Base-by-base conservation (phyloP, 2,113 vertebrate species). In the Heterotis niloticus region DNA sequence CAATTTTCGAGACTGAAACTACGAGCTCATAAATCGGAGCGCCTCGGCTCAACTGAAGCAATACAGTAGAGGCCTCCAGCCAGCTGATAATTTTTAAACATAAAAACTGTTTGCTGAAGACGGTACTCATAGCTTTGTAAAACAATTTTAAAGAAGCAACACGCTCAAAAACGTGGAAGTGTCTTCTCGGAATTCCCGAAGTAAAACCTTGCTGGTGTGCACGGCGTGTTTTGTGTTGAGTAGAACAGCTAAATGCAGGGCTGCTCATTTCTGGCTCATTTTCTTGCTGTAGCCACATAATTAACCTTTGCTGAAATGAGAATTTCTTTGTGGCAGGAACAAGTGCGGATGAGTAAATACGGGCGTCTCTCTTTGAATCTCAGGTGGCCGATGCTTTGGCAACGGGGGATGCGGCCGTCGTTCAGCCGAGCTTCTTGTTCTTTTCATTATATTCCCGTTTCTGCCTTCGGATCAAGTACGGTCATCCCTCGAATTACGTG, bases 391-490 rank as follows among this genome's bases (percentile, higher is more conserved):
- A 5, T 69, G 14, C 26, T 23, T 69, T 69, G 10, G 28, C 9
- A 5, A 34, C 5, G 26, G 28, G 13, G 65, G 23, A 26, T 1
- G 24, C 10, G 1, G n/a, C n/a, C 11, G 11, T 34, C 14, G 29
- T 5, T 34, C 67, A 69, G 1, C 12, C 0, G 20, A 77, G 65
- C 65, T 52, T 4, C 34, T 67, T 64, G n/a, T n/a, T 51, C 60
- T 66, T 24, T 64, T 51, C 66, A 78, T 56, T 44, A 18, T 34
- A 52, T 24, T 78, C 26, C 67, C 17, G n/a, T 28, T 68, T 52
- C 24, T 57, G 60, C 24, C 1, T 23, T 28, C 28, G 51, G 54
- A 65, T 16, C 26, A 16, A 56, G 17, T 56, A 56, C 92, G 34
- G 34, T 44, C 34, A 44, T 44, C 7, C 34, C 34, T 44, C 34